phyloP scores from a whole-genome alignment of 2,888 invertebrate genomes.

The Caenorhabditis drosophilae region DNA sequence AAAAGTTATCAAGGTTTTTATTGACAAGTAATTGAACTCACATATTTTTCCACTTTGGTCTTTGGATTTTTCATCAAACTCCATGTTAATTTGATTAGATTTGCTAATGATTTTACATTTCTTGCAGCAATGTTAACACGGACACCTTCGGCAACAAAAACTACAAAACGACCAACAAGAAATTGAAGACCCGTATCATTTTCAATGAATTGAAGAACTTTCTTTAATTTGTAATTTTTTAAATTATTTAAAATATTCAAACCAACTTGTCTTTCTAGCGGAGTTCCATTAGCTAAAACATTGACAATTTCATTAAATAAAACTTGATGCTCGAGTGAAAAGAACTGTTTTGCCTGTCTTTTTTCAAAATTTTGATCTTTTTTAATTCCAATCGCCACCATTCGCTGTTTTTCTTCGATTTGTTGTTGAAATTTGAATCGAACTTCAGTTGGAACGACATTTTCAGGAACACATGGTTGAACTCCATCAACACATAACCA shows the following conservation, averaged over 20 bases:
- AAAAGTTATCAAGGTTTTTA: no score
- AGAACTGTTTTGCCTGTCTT: conserved; percentile 19
- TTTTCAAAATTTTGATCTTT: conserved; percentile 14
- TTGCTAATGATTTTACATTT: conserved; percentile 17
- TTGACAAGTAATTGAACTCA: conserved; percentile 5
- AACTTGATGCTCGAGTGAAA: conserved; percentile 34
- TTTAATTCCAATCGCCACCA: conserved; percentile 7
- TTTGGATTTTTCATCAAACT: conserved; percentile 29
- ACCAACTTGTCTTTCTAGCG: conserved; percentile 14
- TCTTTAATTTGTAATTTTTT: not conserved
- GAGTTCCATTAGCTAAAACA: conserved; percentile 17
- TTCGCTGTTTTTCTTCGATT: conserved; percentile 18
- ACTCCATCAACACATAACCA: conserved; percentile 32
- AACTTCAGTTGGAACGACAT: conserved; percentile 19
- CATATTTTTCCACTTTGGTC: conserved; percentile 31
- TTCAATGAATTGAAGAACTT: conserved; percentile 22
- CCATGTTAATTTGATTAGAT: conserved; percentile 33
- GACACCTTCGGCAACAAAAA: conserved; percentile 32
- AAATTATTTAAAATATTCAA: not conserved
- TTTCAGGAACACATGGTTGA: conserved; percentile 34
- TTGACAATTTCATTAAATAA: conserved; percentile 20
- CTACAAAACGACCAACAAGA: conserved; percentile 26
- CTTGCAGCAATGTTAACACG: conserved; percentile 24
- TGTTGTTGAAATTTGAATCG: conserved; percentile 16
- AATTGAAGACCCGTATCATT: conserved; percentile 30